Evolutionary conservation across 1,140 invertebrate species (phyloP).

Genomic region (Batillaria attramentaria): DNA sequence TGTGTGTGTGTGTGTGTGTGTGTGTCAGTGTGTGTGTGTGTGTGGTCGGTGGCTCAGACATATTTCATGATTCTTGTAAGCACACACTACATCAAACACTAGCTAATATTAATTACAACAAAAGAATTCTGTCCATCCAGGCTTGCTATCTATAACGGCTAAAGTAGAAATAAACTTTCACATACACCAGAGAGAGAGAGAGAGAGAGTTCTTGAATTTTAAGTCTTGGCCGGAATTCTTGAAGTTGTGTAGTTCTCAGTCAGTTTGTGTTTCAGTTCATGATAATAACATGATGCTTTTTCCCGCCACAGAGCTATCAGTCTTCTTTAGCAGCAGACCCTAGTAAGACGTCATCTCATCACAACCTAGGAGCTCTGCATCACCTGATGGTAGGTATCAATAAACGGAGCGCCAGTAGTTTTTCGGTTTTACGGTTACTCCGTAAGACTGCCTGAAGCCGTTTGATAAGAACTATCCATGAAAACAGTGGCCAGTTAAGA

Average conservation of each 20-base stretch:
- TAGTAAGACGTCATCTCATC: conserved; percentile 54
- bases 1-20: no score
- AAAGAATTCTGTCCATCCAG: neutral
- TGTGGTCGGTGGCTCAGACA: no score
- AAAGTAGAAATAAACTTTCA: neutral
- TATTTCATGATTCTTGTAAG: no score
- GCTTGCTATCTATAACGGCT: neutral
- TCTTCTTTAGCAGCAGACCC: conserved; percentile 57
- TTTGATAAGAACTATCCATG: no score
- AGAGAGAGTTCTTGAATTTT: neutral
- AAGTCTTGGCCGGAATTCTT: neutral
- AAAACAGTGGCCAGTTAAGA: no score
- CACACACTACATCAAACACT: neutral
- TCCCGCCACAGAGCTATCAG: conserved; percentile 46
- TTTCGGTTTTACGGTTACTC: no score
- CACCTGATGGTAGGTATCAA: conserved; percentile 52
- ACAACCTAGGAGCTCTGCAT: conserved; percentile 68
- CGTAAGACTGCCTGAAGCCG: no score
- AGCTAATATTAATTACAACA: neutral
- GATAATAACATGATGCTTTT: no score
- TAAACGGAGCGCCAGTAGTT: no score
- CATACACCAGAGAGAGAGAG: neutral
- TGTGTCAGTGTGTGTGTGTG: no score
- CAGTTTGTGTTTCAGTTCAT: no score
- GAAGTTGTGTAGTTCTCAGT: no score